Evolutionary conservation across 2,113 vertebrate genomes (phyloP).

Genomic region (Orientallactaga bullata): DNA sequence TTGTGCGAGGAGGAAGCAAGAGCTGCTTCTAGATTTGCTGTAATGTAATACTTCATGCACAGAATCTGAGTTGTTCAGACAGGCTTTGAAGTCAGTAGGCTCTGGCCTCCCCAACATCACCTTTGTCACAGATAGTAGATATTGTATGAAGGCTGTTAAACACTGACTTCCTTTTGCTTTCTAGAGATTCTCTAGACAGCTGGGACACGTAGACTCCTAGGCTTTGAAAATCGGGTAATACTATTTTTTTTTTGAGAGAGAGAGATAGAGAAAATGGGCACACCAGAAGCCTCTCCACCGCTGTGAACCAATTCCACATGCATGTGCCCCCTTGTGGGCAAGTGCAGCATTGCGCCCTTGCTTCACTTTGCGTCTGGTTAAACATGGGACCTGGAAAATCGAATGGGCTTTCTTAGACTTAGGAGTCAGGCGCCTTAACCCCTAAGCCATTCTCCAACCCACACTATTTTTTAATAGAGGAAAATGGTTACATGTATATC

Average conservation of each 20-base stretch:
- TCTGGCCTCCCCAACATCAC: not conserved
- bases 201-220: not conserved
- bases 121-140: not conserved
- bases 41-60: conserved; percentile 76
- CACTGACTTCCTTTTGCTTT: not conserved
- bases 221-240: not conserved
- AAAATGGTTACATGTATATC: not conserved
- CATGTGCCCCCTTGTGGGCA: no score
- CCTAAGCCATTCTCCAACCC: no score
- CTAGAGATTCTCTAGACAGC: not conserved
- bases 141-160: not conserved
- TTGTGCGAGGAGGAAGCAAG: conserved; percentile 80
- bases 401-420: no score
- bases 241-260: no score
- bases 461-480: not conserved
- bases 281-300: no score
- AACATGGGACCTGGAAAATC: no score
- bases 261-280: no score
- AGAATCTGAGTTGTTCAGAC: conserved; percentile 38
- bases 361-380: no score
- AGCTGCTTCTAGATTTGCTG: conserved; percentile 77
- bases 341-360: no score
- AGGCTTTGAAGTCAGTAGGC: not conserved
- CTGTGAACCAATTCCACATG: no score
- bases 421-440: no score